phyloP scores from a whole-genome alignment of 2,113 vertebrate genomes.

The Pseudorectes ferrugineus region DNA sequence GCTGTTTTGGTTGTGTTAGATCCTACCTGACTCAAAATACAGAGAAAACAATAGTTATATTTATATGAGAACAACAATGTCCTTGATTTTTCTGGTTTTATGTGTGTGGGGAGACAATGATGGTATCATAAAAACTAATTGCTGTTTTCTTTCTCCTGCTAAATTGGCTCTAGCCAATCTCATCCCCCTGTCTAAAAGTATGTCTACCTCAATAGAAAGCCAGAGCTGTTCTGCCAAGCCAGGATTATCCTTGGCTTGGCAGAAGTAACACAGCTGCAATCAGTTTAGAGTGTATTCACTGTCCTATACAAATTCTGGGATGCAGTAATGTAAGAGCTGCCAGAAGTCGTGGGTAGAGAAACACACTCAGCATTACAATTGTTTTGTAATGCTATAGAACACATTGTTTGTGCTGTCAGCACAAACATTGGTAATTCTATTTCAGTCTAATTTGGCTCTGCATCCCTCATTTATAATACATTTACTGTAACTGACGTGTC shows the following conservation, averaged over 20 bases:
- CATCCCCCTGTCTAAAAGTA: neutral
- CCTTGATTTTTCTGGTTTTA: neutral
- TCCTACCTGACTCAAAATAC: neutral
- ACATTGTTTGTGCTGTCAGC: neutral
- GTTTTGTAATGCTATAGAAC: neutral
- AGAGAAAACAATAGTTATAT: neutral
- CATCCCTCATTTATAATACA: neutral
- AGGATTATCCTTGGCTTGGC: neutral
- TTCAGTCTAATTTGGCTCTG: conserved; percentile 8
- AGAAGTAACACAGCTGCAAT: neutral
- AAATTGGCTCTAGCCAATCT: neutral
- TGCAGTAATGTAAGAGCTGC: neutral
- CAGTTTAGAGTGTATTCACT: neutral
- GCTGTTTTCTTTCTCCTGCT: neutral
- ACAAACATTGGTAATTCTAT: neutral
- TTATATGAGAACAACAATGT: neutral
- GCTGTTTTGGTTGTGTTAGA: neutral
- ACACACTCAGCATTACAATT: neutral
- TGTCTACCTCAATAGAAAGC: neutral
- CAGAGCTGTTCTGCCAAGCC: neutral
- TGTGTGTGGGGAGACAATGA: neutral
- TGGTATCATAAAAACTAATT: neutral
- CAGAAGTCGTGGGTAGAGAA: neutral
- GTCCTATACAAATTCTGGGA: neutral
- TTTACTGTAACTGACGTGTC: neutral